Conservation (phyloP, 2,113 vertebrate species). For the Chascanopsetta lugubris region DNA sequence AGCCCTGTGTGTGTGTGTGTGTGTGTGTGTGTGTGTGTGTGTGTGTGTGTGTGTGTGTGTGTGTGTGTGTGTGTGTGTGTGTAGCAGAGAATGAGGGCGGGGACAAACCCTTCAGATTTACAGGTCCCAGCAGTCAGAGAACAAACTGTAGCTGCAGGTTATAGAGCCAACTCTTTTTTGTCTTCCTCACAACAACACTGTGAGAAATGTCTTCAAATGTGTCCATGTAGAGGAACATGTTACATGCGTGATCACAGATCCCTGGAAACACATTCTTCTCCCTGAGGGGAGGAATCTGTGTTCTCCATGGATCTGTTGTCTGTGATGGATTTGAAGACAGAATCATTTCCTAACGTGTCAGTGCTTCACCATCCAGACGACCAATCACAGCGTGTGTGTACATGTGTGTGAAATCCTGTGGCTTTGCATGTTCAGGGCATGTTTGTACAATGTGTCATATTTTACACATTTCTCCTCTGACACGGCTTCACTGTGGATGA, state of each 20-base stretch:
- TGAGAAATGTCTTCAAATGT: constrained; percentile 12
- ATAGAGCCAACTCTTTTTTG: constrained; percentile 46
- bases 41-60: constrained; percentile 77
- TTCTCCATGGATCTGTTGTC: constrained; percentile 39
- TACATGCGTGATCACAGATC: constrained; percentile 3
- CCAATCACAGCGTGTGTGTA: constrained; percentile 41
- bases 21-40: constrained; percentile 78
- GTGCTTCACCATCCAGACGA: constrained; percentile 62
- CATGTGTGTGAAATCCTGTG: constrained; percentile 25
- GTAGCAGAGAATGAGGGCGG: constrained; percentile 75
- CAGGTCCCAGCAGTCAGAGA: constrained; percentile 67
- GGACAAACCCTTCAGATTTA: constrained; percentile 74
- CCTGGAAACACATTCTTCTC: constrained; percentile 35
- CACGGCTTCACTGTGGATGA: background rate
- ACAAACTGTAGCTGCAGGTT: constrained; percentile 56
- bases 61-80: constrained; percentile 79
- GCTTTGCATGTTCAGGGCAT: constrained; percentile 12
- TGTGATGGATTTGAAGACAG: constrained; percentile 41
- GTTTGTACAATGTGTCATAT: constrained; percentile 26
- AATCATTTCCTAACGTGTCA: constrained; percentile 63
- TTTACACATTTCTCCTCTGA: background rate
- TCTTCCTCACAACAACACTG: background rate
- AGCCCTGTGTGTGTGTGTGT: constrained; percentile 78
- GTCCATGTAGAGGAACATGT: background rate
- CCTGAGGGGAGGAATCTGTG: constrained; percentile 55